These are phyloP conservation scores for Polyommatus icarus DNA, from an alignment of 2,888 invertebrate genomes.

Conservation along the genomic window DNA sequence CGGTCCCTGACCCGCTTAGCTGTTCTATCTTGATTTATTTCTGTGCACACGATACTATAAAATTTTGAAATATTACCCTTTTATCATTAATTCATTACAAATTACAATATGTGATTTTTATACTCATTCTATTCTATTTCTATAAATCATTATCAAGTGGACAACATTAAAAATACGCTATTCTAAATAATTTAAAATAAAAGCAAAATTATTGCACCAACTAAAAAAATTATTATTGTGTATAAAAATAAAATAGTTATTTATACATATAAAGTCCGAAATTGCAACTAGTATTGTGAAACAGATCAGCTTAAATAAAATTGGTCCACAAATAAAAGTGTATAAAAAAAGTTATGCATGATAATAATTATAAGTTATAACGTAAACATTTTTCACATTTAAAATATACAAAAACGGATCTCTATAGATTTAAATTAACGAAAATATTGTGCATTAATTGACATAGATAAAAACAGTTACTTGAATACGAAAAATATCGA, in stretches of 20 bases:
- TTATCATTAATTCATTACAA: too few relatives aligned
- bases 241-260: background rate
- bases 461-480: too few relatives aligned
- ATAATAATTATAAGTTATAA: too few relatives aligned
- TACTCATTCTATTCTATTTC: background rate
- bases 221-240: background rate
- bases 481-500: background rate
- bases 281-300: background rate
- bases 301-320: background rate
- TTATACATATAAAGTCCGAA: background rate
- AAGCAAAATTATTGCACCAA: conserved; percentile 4
- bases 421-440: background rate
- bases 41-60: background rate
- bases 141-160: background rate
- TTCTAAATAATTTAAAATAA: background rate
- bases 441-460: background rate
- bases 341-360: too few relatives aligned
- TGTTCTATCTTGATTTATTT: too few relatives aligned
- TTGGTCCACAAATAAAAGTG: too few relatives aligned
- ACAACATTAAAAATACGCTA: background rate
- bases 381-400: too few relatives aligned
- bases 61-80: background rate
- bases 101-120: background rate
- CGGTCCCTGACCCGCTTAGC: too few relatives aligned
- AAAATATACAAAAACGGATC: too few relatives aligned